A percentile compares a stretch with the other conserved stretches of the same genome.
These are phyloP conservation scores for Fregata magnificens DNA, from an alignment of 2,113 vertebrate species.

Conservation along the genomic window DNA sequence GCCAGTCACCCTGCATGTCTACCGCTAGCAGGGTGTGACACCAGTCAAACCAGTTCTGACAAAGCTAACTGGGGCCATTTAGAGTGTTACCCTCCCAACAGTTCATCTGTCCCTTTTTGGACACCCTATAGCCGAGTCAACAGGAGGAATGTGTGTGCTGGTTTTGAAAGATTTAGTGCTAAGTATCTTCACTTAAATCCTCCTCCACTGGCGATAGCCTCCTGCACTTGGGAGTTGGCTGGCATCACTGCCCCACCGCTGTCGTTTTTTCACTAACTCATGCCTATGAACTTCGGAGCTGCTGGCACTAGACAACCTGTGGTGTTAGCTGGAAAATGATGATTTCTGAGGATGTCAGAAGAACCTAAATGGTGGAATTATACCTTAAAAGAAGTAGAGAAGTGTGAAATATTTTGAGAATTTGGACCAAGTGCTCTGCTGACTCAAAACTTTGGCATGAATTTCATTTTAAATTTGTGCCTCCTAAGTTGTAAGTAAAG, in stretches of 20 bases:
- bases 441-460: neutral
- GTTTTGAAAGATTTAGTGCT: neutral
- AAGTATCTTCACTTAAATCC: neutral
- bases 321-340: neutral
- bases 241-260: neutral
- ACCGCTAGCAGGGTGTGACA: fast-evolving
- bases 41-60: neutral
- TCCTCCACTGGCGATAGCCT: neutral
- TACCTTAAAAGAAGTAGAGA: neutral
- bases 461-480: neutral
- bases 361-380: neutral
- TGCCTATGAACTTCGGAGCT: neutral
- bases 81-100: neutral
- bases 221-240: neutral
- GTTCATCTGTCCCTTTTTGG: neutral
- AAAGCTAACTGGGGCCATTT: neutral
- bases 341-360: neutral
- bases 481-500: neutral
- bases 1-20: neutral
- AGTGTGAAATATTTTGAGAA: neutral
- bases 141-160: neutral
- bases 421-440: neutral
- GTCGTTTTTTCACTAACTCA: neutral
- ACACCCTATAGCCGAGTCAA: neutral
- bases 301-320: neutral